Evolutionary conservation across 2,888 invertebrate species (phyloP).

Genomic region (Rhingia campestris): DNA sequence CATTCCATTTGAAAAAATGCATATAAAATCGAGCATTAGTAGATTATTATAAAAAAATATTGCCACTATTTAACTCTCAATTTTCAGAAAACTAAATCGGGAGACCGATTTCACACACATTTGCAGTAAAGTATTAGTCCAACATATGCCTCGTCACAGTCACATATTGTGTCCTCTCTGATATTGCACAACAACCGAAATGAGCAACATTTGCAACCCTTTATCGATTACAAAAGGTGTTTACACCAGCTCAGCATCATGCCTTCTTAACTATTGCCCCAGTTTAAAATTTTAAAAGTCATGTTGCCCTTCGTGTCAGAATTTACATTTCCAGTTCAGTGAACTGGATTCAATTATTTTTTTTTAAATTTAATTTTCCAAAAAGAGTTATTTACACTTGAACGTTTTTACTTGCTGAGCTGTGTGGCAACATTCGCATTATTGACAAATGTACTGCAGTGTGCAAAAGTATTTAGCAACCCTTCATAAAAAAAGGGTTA

Average conservation of each 20-base stretch:
- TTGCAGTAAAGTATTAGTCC: background rate
- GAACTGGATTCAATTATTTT: slow-evolving; percentile 56
- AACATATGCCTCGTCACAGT: background rate
- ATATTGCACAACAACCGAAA: slow-evolving; percentile 7
- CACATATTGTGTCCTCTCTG: background rate
- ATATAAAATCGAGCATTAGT: no score
- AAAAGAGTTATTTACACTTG: slow-evolving; percentile 63
- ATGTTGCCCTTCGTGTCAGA: slow-evolving; percentile 40
- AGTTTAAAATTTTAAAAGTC: slow-evolving; percentile 54
- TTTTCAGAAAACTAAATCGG: no score
- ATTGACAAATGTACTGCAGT: slow-evolving; percentile 20
- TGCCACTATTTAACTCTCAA: no score
- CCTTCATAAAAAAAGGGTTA: slow-evolving; percentile 33
- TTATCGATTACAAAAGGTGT: slow-evolving; percentile 30
- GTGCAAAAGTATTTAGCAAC: background rate
- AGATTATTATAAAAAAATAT: no score
- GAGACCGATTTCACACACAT: background rate
- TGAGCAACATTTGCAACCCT: slow-evolving; percentile 49
- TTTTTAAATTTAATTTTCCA: slow-evolving; percentile 23
- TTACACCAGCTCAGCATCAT: slow-evolving; percentile 36
- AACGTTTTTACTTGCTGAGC: slow-evolving; percentile 38
- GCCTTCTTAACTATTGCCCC: slow-evolving; percentile 43
- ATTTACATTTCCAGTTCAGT: slow-evolving; percentile 69
- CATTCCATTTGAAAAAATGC: no score
- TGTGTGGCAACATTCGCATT: slow-evolving; percentile 29